phyloP scores from a whole-genome alignment of 2,888 invertebrate species.

The Cephonodes hylas region DNA sequence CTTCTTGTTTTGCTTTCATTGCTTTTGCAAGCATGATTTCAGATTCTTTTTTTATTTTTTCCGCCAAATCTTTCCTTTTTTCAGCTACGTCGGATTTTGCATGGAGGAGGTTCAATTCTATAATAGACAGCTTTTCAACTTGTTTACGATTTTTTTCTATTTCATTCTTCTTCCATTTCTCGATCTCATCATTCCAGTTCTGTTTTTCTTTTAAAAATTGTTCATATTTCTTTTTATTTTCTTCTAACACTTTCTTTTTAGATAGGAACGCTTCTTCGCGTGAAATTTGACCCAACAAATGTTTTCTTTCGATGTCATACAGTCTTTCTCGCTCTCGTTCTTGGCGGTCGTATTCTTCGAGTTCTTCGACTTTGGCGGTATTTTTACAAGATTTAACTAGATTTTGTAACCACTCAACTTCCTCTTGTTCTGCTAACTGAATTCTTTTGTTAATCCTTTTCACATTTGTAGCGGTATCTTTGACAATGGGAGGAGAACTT shows the following conservation, averaged over 20 bases:
- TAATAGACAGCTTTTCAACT: constrained; percentile 63
- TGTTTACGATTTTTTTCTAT: constrained; percentile 70
- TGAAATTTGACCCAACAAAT: constrained; percentile 79
- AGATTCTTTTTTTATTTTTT: constrained; percentile 54
- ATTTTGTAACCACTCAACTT: constrained; percentile 75
- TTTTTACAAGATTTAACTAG: constrained; percentile 70
- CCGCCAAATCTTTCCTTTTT: constrained; percentile 59
- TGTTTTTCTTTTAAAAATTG: constrained; percentile 74
- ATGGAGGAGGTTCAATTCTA: constrained; percentile 54
- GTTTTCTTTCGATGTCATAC: constrained; percentile 80
- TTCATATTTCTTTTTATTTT: constrained; percentile 75
- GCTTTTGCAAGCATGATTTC: constrained; percentile 54
- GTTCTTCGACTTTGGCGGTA: constrained; percentile 57
- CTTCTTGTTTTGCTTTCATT: constrained; percentile 70
- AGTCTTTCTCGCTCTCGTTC: constrained; percentile 71
- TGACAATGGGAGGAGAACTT: constrained; percentile 43
- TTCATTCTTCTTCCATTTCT: constrained; percentile 73
- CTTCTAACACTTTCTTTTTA: constrained; percentile 69
- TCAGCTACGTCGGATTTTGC: constrained; percentile 46
- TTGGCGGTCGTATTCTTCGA: constrained; percentile 69
- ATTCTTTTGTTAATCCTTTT: constrained; percentile 77
- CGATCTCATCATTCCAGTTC: constrained; percentile 71
- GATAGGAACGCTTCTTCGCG: constrained; percentile 82
- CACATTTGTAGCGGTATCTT: constrained; percentile 73
- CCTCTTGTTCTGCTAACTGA: constrained; percentile 54